Base-by-base conservation (phyloP, 2,113 vertebrate genomes). In the Piaya cayana region DNA sequence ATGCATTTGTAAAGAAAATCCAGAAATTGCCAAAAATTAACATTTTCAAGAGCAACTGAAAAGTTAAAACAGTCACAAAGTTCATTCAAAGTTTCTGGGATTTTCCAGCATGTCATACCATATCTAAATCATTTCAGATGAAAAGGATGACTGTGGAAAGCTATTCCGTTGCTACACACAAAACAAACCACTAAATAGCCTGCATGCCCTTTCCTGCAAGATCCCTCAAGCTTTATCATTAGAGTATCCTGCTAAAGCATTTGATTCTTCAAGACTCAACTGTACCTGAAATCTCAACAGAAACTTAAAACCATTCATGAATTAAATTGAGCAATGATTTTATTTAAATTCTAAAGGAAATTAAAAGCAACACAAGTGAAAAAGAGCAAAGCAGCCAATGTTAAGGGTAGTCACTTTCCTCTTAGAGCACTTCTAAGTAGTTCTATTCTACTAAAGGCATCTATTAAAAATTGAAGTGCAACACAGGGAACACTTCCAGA, bases 301-400 rank as follows among this genome's bases (percentile, higher is more conserved):
- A 82, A 97, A 80, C 70, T 80, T 79, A 67, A 95, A 82, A 68
- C 27, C 47, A n/a, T 36, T 82, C 56, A 39, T 37, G 12, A 92
- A 95, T 91, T 93, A 86, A 84, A 96, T 62, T 72, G 71, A 95
- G 58, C 49, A 74, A 43, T 53, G 16, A 92, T 82, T 97, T 93
- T 65, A 56, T 87, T 89, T 96, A 68, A 78, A 27, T 22, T 56
- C 27, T 71, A 86, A 93, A 84, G 76, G 6, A 90, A 94, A 96
- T 88, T 86, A 94, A 95, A 71, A 91, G 36, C 19, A 81, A 63
- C 34, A 86, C 0, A 0, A 84, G 10, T 1, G 3, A 74, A 36
- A 60, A 86, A 58, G n/a, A 90, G 27, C 55, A 92, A 90, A 93
- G 62, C 58, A 95, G 76, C 7, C 63, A 68, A 80, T 14, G 78